phyloP scores from a whole-genome alignment of 1,140 invertebrate species.

The Antheraea pernyi region DNA sequence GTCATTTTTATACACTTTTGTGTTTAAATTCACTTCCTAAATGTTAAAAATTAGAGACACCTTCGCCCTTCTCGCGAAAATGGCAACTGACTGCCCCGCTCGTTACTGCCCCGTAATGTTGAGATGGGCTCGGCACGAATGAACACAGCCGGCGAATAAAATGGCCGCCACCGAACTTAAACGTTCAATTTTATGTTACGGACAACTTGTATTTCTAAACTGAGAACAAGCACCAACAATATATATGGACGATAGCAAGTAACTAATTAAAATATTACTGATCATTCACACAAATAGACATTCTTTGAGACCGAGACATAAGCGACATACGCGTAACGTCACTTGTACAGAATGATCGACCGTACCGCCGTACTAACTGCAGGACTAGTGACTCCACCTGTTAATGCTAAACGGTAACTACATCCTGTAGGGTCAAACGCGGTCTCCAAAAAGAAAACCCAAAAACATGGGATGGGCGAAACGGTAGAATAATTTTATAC shows the following conservation, averaged over 20 bases:
- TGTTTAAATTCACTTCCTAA: slow-evolving; percentile 69
- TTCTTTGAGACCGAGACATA: slow-evolving; percentile 56
- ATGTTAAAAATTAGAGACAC: slow-evolving; percentile 71
- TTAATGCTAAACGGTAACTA: slow-evolving; percentile 48
- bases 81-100: slow-evolving; percentile 74
- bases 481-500: slow-evolving; percentile 55
- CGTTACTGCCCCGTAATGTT: slow-evolving; percentile 68
- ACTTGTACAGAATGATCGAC: slow-evolving; percentile 42
- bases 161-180: slow-evolving; percentile 71
- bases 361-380: slow-evolving; percentile 41
- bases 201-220: slow-evolving; percentile 3
- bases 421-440: slow-evolving; percentile 65
- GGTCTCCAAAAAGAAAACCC: slow-evolving; percentile 49
- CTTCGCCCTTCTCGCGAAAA: slow-evolving; percentile 74
- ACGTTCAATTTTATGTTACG: slow-evolving; percentile 59
- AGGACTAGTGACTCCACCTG: slow-evolving; percentile 71
- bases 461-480: slow-evolving; percentile 64
- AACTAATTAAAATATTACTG: slow-evolving; percentile 39
- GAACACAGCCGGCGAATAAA: slow-evolving; percentile 77
- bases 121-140: slow-evolving; percentile 74
- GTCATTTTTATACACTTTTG: slow-evolving; percentile 85
- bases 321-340: slow-evolving; percentile 59
- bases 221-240: background rate
- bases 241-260: slow-evolving; percentile 13
- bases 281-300: slow-evolving; percentile 45